Conservation (phyloP, 2,797 vertebrate species). For the Betta splendens region DNA sequence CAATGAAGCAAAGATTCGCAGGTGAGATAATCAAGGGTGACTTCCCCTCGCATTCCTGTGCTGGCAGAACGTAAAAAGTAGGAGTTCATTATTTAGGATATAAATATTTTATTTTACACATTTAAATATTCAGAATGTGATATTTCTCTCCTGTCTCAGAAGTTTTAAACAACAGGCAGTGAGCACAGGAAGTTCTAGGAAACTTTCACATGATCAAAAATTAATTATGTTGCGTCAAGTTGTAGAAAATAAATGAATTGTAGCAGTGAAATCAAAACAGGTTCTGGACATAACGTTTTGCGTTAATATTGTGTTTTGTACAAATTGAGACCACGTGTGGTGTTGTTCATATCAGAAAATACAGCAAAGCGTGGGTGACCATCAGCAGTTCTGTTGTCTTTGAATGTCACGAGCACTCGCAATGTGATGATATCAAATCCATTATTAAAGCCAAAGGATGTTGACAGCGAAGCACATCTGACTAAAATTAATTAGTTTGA, state of each 20-base stretch:
- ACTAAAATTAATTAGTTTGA: slow-evolving; percentile 65
- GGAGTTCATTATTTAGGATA: slow-evolving; percentile 47
- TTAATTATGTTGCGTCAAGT: neutral
- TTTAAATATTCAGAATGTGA: slow-evolving; percentile 51
- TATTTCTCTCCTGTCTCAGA: slow-evolving; percentile 16
- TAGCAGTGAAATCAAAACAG: too few relatives aligned
- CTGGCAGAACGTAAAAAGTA: slow-evolving; percentile 24
- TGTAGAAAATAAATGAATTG: neutral
- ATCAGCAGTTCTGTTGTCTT: slow-evolving; percentile 16
- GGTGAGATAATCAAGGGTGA: slow-evolving; percentile 31
- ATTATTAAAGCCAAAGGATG: slow-evolving; percentile 55
- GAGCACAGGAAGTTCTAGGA: slow-evolving; percentile 6
- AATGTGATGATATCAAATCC: slow-evolving; percentile 47
- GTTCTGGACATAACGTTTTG: too few relatives aligned
- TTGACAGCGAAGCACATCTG: slow-evolving; percentile 47
- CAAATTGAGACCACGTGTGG: too few relatives aligned
- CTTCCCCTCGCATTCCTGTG: slow-evolving; percentile 6
- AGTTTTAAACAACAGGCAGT: slow-evolving; percentile 12
- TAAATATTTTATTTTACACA: slow-evolving; percentile 48
- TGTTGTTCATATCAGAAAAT: slow-evolving; percentile 1
- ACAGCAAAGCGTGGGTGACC: neutral
- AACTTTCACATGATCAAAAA: slow-evolving; percentile 21
- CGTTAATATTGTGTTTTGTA: too few relatives aligned
- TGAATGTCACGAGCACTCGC: slow-evolving; percentile 30
- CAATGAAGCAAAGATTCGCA: slow-evolving; percentile 16